Conservation (phyloP, 1,140 invertebrate species). For the Neoseiulus cucumeris region DNA sequence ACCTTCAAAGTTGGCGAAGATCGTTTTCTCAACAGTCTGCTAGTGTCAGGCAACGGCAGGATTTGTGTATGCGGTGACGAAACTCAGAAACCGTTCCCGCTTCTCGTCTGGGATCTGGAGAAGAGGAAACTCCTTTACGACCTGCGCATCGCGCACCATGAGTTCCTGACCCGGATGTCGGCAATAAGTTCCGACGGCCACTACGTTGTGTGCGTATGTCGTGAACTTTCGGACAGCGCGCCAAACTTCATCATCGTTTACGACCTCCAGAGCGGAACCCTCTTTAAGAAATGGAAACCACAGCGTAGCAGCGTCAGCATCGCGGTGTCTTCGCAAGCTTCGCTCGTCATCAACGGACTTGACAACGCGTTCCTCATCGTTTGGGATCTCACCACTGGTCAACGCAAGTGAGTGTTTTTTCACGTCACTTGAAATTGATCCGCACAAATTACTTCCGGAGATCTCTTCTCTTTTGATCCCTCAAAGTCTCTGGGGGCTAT, state of each 20-base stretch:
- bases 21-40: constrained; percentile 61
- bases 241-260: constrained; percentile 76
- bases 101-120: constrained; percentile 65
- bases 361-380: constrained; percentile 59
- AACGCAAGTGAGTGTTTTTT: constrained; percentile 23
- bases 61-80: constrained; percentile 71
- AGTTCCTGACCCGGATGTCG: constrained; percentile 58
- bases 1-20: constrained; percentile 64
- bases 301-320: constrained; percentile 52
- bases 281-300: constrained; percentile 68
- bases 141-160: constrained; percentile 62
- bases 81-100: constrained; percentile 68
- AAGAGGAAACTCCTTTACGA: constrained; percentile 64
- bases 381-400: constrained; percentile 65
- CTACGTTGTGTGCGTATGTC: constrained; percentile 38
- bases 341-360: constrained; percentile 57
- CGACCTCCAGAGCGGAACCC: constrained; percentile 69
- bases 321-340: constrained; percentile 53
- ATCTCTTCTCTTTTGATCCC: constrained; percentile 9
- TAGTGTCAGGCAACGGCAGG: constrained; percentile 65
- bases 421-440: background rate
- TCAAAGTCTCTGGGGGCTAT: constrained; percentile 11
- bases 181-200: constrained; percentile 66
- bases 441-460: background rate
- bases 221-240: constrained; percentile 53